Base-by-base conservation (phyloP, 1,140 invertebrate species). In the Sarcophaga bullata region DNA sequence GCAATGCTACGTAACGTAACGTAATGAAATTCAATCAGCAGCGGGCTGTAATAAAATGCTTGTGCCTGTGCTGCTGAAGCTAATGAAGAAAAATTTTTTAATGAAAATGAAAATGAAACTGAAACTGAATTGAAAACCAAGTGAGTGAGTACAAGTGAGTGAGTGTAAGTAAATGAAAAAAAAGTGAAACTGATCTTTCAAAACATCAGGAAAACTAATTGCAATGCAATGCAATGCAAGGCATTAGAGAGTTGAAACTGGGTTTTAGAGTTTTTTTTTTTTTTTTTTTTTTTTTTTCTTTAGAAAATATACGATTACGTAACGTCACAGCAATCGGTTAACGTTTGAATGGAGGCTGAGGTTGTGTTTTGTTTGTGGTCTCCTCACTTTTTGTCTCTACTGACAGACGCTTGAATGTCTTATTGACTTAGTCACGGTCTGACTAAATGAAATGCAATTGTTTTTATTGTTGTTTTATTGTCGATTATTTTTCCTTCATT, bases 181-280 rank as follows among this genome's bases (percentile, higher is more conserved):
- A 37, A 37, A 37, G 25, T 72, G 62, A 72, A 72, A 72, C 37
- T 17, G 17, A 72, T 6, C 37, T 72, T 72, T 10, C 58, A 10
- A 62, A 13, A 62, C 15, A 15, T 13, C 9, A 62, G 58, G 15
- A 19, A 25, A 17, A 72, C n/a, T n/a, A 62, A 17, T 62, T 62
- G 58, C 58, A 72, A 6, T 25, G n/a, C 13, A 9, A 72, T 72
- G 62, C 62, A 37, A 37, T 37, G 25, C 62, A 37, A 37, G 1
- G 25, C 62, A 68, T 68, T 68, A 68, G 62, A 68, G 62, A 68
- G 62, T 68, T 68, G 17, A 68, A 68, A 19, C n/a, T 37, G 25
- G 25, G 25, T 37, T 37, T 37, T 37, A 37, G 25, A 37, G 25
- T 37, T 37, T 37, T 4, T 2, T 37, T 37, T 37, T 37, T 37